Evolutionary conservation across 2,113 vertebrate species (phyloP).

Genomic region (Proterorhinus semilunaris): DNA sequence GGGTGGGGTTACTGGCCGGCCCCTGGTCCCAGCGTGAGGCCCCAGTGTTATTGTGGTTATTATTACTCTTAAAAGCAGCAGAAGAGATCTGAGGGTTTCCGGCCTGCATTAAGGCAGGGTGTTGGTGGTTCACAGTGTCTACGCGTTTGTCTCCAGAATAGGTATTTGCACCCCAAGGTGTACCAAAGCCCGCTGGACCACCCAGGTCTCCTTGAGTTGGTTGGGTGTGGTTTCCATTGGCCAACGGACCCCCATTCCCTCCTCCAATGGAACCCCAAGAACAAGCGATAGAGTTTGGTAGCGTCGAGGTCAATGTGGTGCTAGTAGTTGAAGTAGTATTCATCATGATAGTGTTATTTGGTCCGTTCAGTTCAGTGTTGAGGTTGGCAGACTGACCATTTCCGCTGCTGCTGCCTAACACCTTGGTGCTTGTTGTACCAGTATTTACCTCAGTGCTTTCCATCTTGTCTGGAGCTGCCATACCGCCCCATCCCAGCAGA

Average conservation of each 20-base stretch:
- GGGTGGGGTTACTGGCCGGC: conserved; percentile 63
- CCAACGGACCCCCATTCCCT: conserved; percentile 72
- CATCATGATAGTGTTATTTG: conserved; percentile 92
- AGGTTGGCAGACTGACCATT: conserved; percentile 87
- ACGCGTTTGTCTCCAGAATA: conserved; percentile 89
- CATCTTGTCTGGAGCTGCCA: conserved; percentile 85
- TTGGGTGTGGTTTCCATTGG: conserved; percentile 84
- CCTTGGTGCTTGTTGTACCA: conserved; percentile 89
- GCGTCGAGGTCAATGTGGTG: conserved; percentile 95
- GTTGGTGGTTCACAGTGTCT: conserved; percentile 97
- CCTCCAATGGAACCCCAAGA: conserved; percentile 77
- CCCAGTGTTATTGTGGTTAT: conserved; percentile 74
- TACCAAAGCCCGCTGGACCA: conserved; percentile 83
- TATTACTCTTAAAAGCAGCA: conserved; percentile 86
- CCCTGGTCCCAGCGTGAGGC: conserved; percentile 89
- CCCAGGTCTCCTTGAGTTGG: conserved; percentile 85
- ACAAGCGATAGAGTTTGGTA: conserved; percentile 95
- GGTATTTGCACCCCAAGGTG: conserved; percentile 86
- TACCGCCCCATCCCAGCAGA: conserved; percentile 80
- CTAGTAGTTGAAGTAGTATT: conserved; percentile 92
- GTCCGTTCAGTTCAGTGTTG: conserved; percentile 98
- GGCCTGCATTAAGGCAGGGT: conserved; percentile 84
- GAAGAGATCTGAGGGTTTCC: conserved; percentile 79
- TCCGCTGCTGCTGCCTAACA: conserved; percentile 83
- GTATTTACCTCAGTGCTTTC: conserved; percentile 82